Conservation (phyloP, 2,888 invertebrate species). For the Sericinus montela region DNA sequence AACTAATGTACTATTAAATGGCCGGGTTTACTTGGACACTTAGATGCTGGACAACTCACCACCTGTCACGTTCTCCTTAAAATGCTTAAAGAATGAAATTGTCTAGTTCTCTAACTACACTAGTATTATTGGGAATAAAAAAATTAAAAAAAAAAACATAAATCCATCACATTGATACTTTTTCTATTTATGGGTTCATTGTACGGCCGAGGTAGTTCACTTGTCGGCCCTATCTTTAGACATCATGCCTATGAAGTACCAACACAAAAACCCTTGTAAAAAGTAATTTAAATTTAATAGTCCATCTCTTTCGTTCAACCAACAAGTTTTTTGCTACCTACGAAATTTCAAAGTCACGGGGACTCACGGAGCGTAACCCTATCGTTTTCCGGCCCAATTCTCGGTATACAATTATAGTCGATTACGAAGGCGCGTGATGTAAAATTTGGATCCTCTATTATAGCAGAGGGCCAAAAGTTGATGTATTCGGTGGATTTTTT, state of each 20-base stretch:
- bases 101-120: too few relatives aligned
- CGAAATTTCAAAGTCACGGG: slow-evolving; percentile 59
- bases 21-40: too few relatives aligned
- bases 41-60: too few relatives aligned
- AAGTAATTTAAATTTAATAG: slow-evolving; percentile 15
- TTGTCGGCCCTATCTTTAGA: slow-evolving; percentile 2
- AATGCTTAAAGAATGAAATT: too few relatives aligned
- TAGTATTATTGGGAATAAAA: too few relatives aligned
- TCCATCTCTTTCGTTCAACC: slow-evolving; percentile 5
- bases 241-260: slow-evolving; percentile 10
- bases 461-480: slow-evolving; percentile 4
- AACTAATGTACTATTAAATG: too few relatives aligned
- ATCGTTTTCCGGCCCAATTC: slow-evolving; percentile 63
- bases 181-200: slow-evolving; percentile 7
- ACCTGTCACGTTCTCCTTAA: too few relatives aligned
- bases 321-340: slow-evolving; percentile 35
- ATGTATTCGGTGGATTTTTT: slow-evolving; percentile 13
- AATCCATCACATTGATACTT: not conserved
- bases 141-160: too few relatives aligned
- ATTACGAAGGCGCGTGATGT: slow-evolving; percentile 17
- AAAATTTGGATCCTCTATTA: slow-evolving; percentile 8
- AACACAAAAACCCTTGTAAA: slow-evolving; percentile 9
- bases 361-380: slow-evolving; percentile 59
- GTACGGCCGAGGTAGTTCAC: not conserved
- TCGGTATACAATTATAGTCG: slow-evolving; percentile 67